These are phyloP conservation scores for Heterotis niloticus DNA, from an alignment of 2,113 vertebrate species.

Conservation along the genomic window DNA sequence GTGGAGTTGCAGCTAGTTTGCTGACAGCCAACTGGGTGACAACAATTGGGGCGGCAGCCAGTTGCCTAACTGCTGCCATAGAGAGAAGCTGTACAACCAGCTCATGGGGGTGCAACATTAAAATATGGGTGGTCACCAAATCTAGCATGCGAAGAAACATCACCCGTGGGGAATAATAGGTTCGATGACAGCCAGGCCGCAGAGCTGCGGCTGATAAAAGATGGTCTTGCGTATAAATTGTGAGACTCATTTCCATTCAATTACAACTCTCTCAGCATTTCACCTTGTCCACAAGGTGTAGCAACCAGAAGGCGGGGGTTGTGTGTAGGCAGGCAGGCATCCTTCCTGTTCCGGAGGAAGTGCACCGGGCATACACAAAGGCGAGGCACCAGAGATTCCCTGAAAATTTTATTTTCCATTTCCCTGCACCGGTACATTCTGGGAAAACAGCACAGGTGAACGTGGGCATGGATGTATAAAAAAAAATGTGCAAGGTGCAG, in stretches of 20 bases:
- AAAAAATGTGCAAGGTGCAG: slow-evolving; percentile 12
- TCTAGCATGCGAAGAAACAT: background rate
- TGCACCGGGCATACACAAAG: slow-evolving; percentile 19
- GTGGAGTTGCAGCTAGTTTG: background rate
- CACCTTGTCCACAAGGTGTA: slow-evolving; percentile 15
- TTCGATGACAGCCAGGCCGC: slow-evolving; percentile 14
- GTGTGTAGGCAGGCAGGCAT: background rate
- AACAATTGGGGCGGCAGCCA: background rate
- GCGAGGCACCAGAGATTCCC: slow-evolving; percentile 22
- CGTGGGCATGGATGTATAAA: slow-evolving; percentile 18
- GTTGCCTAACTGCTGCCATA: background rate
- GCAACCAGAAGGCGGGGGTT: slow-evolving; percentile 2
- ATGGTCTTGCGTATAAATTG: slow-evolving; percentile 23
- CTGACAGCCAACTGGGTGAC: too few species aligned
- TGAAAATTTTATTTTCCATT: slow-evolving; percentile 41
- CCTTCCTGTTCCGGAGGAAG: slow-evolving; percentile 16
- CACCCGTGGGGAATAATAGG: slow-evolving; percentile 15
- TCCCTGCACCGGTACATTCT: slow-evolving; percentile 34
- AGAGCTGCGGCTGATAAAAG: slow-evolving; percentile 16
- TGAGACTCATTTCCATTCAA: slow-evolving; percentile 30
- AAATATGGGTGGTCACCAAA: slow-evolving; percentile 8
- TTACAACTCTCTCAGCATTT: slow-evolving; percentile 22
- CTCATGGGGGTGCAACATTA: background rate
- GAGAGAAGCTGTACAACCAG: background rate
- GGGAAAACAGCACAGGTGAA: slow-evolving; percentile 29